Conservation (phyloP, 1,140 invertebrate species). For the Berghia stephanieae region DNA sequence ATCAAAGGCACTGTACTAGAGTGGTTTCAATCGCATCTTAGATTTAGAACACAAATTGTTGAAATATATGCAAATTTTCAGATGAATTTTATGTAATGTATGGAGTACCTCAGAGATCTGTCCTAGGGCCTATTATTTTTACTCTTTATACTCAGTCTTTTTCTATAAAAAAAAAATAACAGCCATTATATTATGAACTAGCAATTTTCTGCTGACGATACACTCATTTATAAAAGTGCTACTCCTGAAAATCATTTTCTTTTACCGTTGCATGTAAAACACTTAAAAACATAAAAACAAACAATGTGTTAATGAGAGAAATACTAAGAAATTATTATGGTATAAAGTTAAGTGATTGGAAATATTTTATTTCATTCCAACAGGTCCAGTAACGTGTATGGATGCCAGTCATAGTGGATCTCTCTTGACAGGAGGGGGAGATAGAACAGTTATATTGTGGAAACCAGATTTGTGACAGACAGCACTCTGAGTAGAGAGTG, state of each 20-base stretch:
- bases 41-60: too few relatives aligned
- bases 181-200: background rate
- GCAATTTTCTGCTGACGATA: background rate
- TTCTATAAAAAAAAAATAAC: background rate
- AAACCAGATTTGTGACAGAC: conserved; percentile 33
- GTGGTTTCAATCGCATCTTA: too few relatives aligned
- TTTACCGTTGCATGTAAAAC: too few relatives aligned
- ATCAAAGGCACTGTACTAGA: too few relatives aligned
- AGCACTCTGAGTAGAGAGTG: too few relatives aligned
- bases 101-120: too few relatives aligned
- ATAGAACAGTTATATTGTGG: conserved; percentile 45
- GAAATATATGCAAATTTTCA: too few relatives aligned
- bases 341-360: background rate
- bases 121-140: too few relatives aligned
- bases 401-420: conserved; percentile 35
- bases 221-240: background rate
- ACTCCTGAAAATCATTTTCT: too few relatives aligned
- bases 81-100: too few relatives aligned
- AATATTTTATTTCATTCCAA: background rate
- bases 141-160: background rate
- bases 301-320: background rate
- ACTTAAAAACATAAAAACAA: background rate
- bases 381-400: conserved; percentile 48
- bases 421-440: conserved; percentile 43
- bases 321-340: background rate